These are phyloP conservation scores for Sorex maritimensis DNA, from an alignment of 2,797 vertebrate genomes.

Conservation along the genomic window DNA sequence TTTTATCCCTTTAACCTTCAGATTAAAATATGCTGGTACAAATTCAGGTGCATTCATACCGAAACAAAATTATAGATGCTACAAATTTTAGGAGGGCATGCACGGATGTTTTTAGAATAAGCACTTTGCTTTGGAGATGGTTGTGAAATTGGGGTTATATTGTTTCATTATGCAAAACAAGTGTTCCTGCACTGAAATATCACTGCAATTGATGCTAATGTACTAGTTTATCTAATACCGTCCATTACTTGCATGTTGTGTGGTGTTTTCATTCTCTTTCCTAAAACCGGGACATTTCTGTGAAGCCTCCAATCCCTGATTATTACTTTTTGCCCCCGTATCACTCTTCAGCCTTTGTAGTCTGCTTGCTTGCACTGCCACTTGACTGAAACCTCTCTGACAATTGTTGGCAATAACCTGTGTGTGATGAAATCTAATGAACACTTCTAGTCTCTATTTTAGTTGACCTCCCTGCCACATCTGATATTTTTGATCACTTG, in stretches of 20 bases:
- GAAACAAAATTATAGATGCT: constrained; percentile 49
- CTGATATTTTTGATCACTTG: constrained; percentile 68
- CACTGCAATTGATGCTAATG: background rate
- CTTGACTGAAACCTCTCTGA: constrained; percentile 14
- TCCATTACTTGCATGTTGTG: background rate
- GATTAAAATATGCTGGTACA: constrained; percentile 52
- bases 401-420: constrained; percentile 9
- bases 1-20: constrained; percentile 69
- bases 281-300: background rate
- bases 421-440: constrained; percentile 54
- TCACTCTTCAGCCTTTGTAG: background rate
- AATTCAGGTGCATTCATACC: background rate
- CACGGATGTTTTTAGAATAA: constrained; percentile 53
- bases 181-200: constrained; percentile 62
- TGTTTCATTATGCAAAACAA: constrained; percentile 72
- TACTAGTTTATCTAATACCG: constrained; percentile 29
- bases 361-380: background rate
- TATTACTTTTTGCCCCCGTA: background rate
- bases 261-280: background rate
- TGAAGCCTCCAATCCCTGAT: background rate
- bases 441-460: constrained; percentile 20
- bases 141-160: constrained; percentile 57
- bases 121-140: constrained; percentile 30
- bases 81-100: constrained; percentile 29
- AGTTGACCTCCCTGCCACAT: constrained; percentile 26